Base-by-base conservation (phyloP, 2,113 vertebrate species). In the Rissa tridactyla region DNA sequence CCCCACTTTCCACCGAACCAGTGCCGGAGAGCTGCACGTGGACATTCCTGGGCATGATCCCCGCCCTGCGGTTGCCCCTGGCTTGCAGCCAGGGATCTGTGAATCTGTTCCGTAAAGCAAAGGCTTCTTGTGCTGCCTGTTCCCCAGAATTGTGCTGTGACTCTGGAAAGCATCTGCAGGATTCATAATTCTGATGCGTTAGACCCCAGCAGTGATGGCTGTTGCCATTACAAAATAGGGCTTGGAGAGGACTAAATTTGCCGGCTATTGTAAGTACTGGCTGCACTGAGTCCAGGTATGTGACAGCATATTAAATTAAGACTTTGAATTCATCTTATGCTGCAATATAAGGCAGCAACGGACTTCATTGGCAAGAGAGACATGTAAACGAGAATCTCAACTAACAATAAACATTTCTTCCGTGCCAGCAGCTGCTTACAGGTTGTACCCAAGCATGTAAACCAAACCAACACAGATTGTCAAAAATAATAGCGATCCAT, bases 261-360 rank as follows among this genome's bases (percentile, higher is more conserved):
- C 68, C 87, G 57, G 13, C 78, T 91, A 2, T 73, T 62, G 36
- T 60, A 40, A 75, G 42, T 5, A 3, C 32, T 70, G 87, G 13
- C 36, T 92, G 58, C 42, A 36, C 38, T 5, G n/a, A 40, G 86
- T n/a, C 44, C 91, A 92, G 90, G 86, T 76, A 88, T 95, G 60
- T 95, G 94, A 90, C 93, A 95, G 54, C 58, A 44, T 40, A 80
- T 90, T 91, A 91, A 97, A 94, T 93, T 61, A 88, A 73, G 19
- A 4, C 70, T 25, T 8, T 34, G 70, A 57, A 84, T 78, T 91
- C 80, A 84, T 86, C 55, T 89, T 44, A 36, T 64, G 61, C 80
- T 92, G 95, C 92, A 95, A 68, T 93, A 96, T 93, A 97, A 96
- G 96, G 95, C 77, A 95, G 77, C 70, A 61, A 76, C 2, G 0